A percentile compares a stretch with the other conserved stretches of the same genome.
phyloP scores from a whole-genome alignment of 2,888 invertebrate species.

The Andrena praecox region DNA sequence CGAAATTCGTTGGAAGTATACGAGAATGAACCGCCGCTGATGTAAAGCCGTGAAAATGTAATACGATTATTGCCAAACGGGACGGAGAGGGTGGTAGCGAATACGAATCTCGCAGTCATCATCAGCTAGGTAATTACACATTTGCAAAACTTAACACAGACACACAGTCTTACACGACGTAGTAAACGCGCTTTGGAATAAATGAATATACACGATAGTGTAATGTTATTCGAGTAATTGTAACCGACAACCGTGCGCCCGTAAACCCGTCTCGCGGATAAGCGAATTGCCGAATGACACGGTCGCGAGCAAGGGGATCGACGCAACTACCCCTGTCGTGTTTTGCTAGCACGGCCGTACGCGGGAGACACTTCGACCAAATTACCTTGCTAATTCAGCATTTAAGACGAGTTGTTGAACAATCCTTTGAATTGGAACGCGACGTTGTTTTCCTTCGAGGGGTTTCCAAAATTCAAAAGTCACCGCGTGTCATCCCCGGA shows the following conservation, averaged over 20 bases:
- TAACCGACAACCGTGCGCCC: constrained; percentile 66
- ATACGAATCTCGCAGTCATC: constrained; percentile 69
- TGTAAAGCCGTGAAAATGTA: neutral
- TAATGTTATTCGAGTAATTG: constrained; percentile 70
- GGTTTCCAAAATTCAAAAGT: neutral
- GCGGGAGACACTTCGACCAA: neutral
- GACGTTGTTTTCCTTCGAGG: neutral
- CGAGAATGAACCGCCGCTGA: constrained; percentile 28
- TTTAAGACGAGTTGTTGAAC: neutral
- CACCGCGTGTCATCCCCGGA: neutral
- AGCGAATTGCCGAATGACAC: constrained; percentile 17
- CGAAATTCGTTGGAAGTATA: constrained; percentile 4
- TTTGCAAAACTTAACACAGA: constrained; percentile 64
- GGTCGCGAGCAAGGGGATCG: constrained; percentile 23
- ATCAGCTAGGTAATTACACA: constrained; percentile 71
- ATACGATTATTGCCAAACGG: constrained; percentile 55
- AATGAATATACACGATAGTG: constrained; percentile 71
- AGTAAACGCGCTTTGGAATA: constrained; percentile 71
- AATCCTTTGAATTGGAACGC: neutral
- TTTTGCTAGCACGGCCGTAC: neutral
- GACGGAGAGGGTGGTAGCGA: constrained; percentile 54
- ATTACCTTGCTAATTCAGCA: neutral
- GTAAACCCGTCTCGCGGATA: constrained; percentile 66
- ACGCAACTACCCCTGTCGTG: constrained; percentile 32
- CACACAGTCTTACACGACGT: constrained; percentile 70